Evolutionary conservation across 2,888 invertebrate species (phyloP), one percentile per base, ranked within the genome.

Genomic region (Pyralis farinalis): DNA sequence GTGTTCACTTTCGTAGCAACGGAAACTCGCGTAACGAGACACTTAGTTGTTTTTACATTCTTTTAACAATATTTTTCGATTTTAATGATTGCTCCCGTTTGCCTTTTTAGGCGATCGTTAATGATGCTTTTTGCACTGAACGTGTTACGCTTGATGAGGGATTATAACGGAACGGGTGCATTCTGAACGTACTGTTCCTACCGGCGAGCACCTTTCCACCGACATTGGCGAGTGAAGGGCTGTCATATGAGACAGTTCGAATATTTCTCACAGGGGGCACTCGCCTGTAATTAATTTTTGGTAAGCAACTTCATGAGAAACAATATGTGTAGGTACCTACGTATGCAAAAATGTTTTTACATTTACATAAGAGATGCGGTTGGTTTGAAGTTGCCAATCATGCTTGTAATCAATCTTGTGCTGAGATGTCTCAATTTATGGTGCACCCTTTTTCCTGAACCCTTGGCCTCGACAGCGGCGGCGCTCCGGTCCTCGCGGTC

Each of bases 101-200:
- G 70, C 80, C 86, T 85, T 86, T 84, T 85, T 80, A 86, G 86
- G 87, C 68, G 69, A 74, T 81, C 83, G 73, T 83, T 87, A 87
- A 88, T 85, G 84, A 87, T 82, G 81, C 78, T 73, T 84, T 82
- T 85, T 86, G 77, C 80, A 77, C 82, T 72, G 70, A 69, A 76
- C 76, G 71, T 76, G 80, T 72, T 75, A 72, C 69, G 68, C 70
- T 70, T 69, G 81, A 80, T 79, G 86, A 79, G 77, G 82, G 81
- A 83, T 84, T 82, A 79, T 84, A 84, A 80, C 84, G 84, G 83
- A 84, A 80, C 84, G 84, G 83, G 71, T 57, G 51, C 66, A 68
- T 77, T 77, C 74, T 61, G 66, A 65, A 48, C 58, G 52, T 53
- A 50, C 71, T 53, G 66, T 63, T 65, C 65, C 64, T 71, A 58